These are phyloP conservation scores for Mustela nigripes DNA, from an alignment of 2,113 vertebrate genomes.

Conservation along the genomic window DNA sequence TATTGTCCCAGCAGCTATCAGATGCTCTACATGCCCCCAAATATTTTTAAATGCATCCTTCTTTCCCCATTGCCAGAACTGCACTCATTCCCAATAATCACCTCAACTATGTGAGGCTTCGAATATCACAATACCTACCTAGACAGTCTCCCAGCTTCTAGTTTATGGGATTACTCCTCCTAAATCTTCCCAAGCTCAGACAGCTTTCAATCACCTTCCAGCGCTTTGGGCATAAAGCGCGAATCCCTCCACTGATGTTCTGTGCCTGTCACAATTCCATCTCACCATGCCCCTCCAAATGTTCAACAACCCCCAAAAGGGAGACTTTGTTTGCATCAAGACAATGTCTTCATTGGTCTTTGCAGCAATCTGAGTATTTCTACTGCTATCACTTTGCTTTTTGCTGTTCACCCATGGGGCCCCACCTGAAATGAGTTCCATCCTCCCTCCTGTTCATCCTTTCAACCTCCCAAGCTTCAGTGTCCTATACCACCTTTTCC, in stretches of 20 bases:
- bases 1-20: background rate
- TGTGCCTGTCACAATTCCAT: background rate
- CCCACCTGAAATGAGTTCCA: background rate
- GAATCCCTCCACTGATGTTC: background rate
- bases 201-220: background rate
- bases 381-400: background rate
- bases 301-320: background rate
- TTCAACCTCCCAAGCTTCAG: background rate
- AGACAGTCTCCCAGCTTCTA: background rate
- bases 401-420: too few relatives aligned
- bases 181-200: background rate
- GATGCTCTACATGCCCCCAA: background rate
- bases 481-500: background rate
- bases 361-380: background rate
- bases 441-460: background rate
- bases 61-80: background rate
- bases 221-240: background rate
- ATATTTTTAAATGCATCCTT: background rate
- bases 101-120: background rate
- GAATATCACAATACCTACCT: background rate
- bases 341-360: background rate
- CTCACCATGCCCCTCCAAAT: background rate
- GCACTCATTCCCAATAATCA: background rate
- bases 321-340: background rate
- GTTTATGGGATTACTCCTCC: background rate